Evolutionary conservation across 2,113 vertebrate genomes (phyloP).

Genomic region (Atractosteus spatula): DNA sequence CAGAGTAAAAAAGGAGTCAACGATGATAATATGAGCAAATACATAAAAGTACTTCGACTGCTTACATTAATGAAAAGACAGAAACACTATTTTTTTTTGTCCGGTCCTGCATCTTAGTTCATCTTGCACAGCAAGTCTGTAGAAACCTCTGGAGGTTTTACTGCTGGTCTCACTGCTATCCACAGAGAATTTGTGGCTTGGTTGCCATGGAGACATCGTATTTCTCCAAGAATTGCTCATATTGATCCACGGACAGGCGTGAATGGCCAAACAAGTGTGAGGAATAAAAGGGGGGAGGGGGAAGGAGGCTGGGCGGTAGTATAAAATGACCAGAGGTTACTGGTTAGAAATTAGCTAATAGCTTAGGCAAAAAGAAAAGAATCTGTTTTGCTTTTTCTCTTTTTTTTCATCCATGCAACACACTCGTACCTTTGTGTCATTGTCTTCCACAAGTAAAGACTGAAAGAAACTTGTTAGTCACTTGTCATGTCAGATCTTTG

Average conservation of each 20-base stretch:
- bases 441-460: conserved; percentile 64
- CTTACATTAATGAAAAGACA: background rate
- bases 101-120: conserved; percentile 69
- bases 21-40: too few species aligned
- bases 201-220: conserved; percentile 97
- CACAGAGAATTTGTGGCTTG: conserved; percentile 87
- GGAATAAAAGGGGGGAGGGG: conserved; percentile 60
- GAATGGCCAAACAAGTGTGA: conserved; percentile 88
- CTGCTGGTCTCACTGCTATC: conserved; percentile 75
- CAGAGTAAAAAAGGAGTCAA: too few species aligned
- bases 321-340: conserved; percentile 74
- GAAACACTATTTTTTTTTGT: background rate
- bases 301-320: conserved; percentile 58
- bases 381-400: conserved; percentile 57
- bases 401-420: conserved; percentile 30
- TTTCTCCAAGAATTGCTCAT: conserved; percentile 97
- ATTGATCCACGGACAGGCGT: conserved; percentile 95
- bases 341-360: conserved; percentile 69
- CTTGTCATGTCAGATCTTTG: conserved; percentile 79
- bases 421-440: conserved; percentile 56
- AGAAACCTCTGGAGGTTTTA: conserved; percentile 75
- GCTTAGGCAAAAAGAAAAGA: conserved; percentile 69
- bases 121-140: conserved; percentile 67
- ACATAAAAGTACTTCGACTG: too few species aligned
- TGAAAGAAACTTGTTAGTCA: conserved; percentile 81